These are phyloP conservation scores for Gambusia yucatana DNA, from an alignment of 2,797 vertebrate species.

Conservation along the genomic window DNA sequence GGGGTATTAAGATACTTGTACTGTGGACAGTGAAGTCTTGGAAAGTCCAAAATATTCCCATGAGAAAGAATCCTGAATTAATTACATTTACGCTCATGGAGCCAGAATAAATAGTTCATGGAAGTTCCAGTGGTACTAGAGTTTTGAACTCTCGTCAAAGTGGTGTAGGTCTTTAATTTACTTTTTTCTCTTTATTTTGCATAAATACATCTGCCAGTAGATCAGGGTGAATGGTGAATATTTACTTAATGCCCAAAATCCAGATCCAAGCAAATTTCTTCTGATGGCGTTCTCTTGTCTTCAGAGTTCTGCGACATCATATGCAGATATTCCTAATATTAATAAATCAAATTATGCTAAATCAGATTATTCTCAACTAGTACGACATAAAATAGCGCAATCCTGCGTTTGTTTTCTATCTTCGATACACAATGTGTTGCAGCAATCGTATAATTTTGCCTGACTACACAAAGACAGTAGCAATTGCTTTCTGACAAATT, in stretches of 20 bases:
- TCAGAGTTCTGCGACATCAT: neutral
- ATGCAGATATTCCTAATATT: neutral
- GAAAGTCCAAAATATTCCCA: too few relatives aligned
- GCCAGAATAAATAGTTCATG: too few relatives aligned
- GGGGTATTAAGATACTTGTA: neutral
- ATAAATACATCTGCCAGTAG: neutral
- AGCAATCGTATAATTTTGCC: constrained; percentile 44
- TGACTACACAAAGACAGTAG: constrained; percentile 26
- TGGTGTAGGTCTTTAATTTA: too few relatives aligned
- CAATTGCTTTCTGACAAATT: constrained; percentile 45
- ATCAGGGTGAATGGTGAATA: neutral
- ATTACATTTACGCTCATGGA: too few relatives aligned
- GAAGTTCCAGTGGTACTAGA: too few relatives aligned
- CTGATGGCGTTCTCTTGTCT: neutral
- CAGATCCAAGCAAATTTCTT: neutral
- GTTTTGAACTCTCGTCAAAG: too few relatives aligned
- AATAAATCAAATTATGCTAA: neutral
- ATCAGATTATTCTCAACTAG: neutral
- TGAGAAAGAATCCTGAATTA: too few relatives aligned
- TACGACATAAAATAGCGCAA: neutral
- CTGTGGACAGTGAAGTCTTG: too few relatives aligned
- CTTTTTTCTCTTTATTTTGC: neutral
- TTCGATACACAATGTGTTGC: constrained; percentile 35
- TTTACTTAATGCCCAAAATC: neutral
- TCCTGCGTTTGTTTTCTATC: constrained; percentile 20